Evolutionary conservation across 2,797 vertebrate genomes (phyloP).

Genomic region (Phaenicophaeus curvirostris): DNA sequence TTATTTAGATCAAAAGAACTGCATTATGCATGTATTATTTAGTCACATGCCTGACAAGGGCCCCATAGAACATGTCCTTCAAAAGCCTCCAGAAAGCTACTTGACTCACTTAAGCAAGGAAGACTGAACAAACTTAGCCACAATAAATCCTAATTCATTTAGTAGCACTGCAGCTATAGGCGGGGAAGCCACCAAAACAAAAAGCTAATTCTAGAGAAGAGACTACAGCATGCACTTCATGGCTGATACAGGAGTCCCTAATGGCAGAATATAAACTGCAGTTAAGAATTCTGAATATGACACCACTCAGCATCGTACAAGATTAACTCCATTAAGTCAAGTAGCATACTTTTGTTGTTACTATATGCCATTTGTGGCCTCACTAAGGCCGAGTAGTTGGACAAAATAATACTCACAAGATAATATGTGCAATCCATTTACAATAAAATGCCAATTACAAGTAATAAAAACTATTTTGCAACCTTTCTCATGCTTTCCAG

Average conservation of each 20-base stretch:
- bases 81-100: background rate
- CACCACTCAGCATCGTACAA: background rate
- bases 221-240: background rate
- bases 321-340: background rate
- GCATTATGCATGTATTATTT: background rate
- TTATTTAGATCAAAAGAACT: background rate
- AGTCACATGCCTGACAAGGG: background rate
- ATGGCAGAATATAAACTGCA: background rate
- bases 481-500: background rate
- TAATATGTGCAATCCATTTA: background rate
- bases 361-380: background rate
- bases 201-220: background rate
- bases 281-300: background rate
- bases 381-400: background rate
- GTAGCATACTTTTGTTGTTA: background rate
- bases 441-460: constrained; percentile 8
- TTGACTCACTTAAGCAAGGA: background rate
- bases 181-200: background rate
- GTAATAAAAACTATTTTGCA: background rate
- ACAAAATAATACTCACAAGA: background rate
- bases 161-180: background rate
- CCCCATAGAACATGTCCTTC: background rate
- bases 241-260: background rate
- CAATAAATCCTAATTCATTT: background rate
- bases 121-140: background rate